Conservation (phyloP, 2,888 invertebrate genomes). For the Smittia sp. region DNA sequence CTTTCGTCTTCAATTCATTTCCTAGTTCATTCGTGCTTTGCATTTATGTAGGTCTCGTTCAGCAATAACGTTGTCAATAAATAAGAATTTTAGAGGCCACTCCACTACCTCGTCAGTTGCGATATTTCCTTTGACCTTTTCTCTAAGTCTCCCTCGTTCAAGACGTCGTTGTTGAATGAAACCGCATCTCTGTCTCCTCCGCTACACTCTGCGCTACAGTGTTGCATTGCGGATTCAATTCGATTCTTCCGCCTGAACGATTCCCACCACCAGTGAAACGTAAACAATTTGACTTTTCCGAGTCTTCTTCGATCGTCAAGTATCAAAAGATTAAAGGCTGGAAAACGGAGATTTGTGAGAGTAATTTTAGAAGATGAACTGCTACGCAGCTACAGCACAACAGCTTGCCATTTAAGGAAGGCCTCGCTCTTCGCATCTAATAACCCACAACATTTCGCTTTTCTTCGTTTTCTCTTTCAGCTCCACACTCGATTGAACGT, state of each 20-base stretch:
- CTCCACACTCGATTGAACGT: not conserved
- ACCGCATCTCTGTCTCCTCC: not conserved
- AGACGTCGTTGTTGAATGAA: no score
- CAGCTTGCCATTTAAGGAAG: not conserved
- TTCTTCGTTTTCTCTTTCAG: slow-evolving; percentile 7
- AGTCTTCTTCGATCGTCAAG: not conserved
- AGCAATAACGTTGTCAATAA: no score
- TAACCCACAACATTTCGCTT: not conserved
- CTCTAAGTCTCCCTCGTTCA: no score
- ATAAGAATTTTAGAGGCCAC: no score
- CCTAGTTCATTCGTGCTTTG: slow-evolving; percentile 32
- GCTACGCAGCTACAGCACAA: not conserved
- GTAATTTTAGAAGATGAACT: not conserved
- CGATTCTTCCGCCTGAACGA: not conserved
- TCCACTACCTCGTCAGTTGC: no score
- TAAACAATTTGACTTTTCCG: not conserved
- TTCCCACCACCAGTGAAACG: not conserved
- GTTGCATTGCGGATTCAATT: slow-evolving; percentile 28
- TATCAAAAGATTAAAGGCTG: not conserved
- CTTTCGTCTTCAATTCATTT: slow-evolving; percentile 32
- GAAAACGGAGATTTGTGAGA: slow-evolving; percentile 39
- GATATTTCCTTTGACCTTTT: no score
- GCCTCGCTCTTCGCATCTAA: not conserved
- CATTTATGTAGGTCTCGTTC: not conserved
- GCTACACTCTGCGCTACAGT: slow-evolving; percentile 17